Base-by-base conservation (phyloP, 2,113 vertebrate species). In the Greenwoodochromis staneri region DNA sequence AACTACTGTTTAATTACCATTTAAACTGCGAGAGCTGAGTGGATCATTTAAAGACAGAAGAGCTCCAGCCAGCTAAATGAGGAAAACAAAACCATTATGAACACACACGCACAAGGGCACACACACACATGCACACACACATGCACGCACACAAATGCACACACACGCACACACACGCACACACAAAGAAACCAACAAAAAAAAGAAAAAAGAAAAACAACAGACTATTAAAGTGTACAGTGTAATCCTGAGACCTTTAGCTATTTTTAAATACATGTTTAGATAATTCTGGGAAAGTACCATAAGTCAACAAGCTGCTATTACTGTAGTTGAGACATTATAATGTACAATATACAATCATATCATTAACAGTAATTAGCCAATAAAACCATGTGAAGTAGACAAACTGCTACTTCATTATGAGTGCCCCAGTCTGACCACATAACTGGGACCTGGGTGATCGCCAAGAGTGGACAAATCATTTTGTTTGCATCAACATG, bases 1-100 rank as follows among this genome's bases (percentile, higher is more conserved):
- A 98, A 97, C 96, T 97, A 96, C 97, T 98, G 97, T 97, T 99
- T 98, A 99, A 99, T 99, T 98, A 98, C 97, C 98, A 99, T 98
- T 97, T 98, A 99, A 98, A 99, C 97, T 97, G 98, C 96, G 97
- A 96, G 98, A 98, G 97, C 98, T 98, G 97, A 98, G 97, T 97
- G 98, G 97, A 97, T 97, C 96, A 94, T 98, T 98, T 98, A 98
- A 97, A 98, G 97, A 96, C 87, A 94, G 86, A 93, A 96, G 96
- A 97, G 97, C 97, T 96, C 95, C 97, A 98, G 97, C 97, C 97
- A 98, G 97, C 96, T 97, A 97, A 97, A 97, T 97, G 97, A 95
- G 91, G 73, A 92, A 93, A 94, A 92, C 93, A 91, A 94, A 87
- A 92, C 88, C 84, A 94, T 90, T 91, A 93, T 61, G 84, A 9